Evolutionary conservation across 2,797 vertebrate species (phyloP).

Genomic region (Gallinago nigripennis): DNA sequence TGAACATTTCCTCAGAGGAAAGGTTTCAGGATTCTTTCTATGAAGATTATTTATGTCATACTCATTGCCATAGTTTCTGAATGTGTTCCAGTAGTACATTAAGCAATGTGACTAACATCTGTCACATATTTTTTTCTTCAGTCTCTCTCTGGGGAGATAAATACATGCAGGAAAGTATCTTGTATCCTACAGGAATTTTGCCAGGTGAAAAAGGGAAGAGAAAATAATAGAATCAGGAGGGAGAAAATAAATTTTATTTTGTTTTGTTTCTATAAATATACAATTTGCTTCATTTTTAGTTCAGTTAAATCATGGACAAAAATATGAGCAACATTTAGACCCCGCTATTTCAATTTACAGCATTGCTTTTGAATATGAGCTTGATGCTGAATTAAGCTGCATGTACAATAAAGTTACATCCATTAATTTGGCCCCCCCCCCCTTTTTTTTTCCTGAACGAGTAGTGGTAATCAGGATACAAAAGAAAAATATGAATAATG

Average conservation of each 20-base stretch:
- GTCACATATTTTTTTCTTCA: not conserved
- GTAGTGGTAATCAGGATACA: not conserved
- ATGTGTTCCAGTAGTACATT: conserved; percentile 30
- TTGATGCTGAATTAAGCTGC: not conserved
- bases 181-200: not conserved
- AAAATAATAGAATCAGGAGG: not conserved
- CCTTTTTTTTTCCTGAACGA: not conserved
- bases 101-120: conserved; percentile 55
- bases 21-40: not conserved
- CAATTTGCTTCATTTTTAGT: not conserved
- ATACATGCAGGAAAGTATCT: not conserved
- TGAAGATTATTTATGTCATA: conserved; percentile 42
- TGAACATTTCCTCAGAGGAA: not conserved
- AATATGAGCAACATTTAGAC: not conserved
- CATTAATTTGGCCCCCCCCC: not conserved
- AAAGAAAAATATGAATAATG: not conserved
- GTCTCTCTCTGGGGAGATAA: conserved; percentile 9
- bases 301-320: not conserved
- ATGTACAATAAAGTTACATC: not conserved
- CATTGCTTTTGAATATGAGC: not conserved
- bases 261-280: not conserved
- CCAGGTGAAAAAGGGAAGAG: not conserved
- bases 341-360: not conserved
- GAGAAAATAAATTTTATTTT: not conserved
- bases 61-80: conserved; percentile 40